Base-by-base conservation (phyloP, 1,140 invertebrate species). In the Drosophila lacteicornis region DNA sequence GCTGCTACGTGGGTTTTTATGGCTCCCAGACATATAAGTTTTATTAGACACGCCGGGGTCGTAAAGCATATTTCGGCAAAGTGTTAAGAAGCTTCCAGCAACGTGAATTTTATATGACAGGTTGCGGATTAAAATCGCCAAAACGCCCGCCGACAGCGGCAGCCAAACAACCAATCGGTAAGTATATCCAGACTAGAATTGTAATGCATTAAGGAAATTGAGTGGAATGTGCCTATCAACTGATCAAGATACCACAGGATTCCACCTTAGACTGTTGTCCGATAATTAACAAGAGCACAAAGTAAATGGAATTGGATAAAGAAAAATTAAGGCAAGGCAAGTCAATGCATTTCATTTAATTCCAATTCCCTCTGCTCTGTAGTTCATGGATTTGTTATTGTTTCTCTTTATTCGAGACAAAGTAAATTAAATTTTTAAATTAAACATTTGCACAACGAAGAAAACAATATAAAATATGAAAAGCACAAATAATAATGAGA, bases 21-120 rank as follows among this genome's bases (percentile, higher is more conserved):
- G 63, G 53, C 66, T 82, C 45, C 60, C 57, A 77, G 55, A 51
- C 68, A 58, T 25, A 80, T 53, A 51, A 57, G 79, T 87, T 85
- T 83, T 88, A 88, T 87, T 77, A 73, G 76, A 57, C 76, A 73
- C 63, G 47, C 67, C 59, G 57, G 79, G 63, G 68, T 61, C 82
- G 68, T 85, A 68, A 85, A 82, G 40, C 47, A 69, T 71, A 59
- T 69, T 77, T 70, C 36, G 79, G 59, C 36, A 82, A 58, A 71
- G 65, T 75, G 79, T 65, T 63, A 61, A 80, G 67, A 55, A 59
- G 67, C 56, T 7, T 1, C 40, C 40, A 19, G 19, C 36, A 50
- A 36, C 43, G 33, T 71, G 47, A 76, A 71, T 79, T 59, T 69
- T 70, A 33, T 59, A 79, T 75, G 63, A 42, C 62, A 59, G 50